phyloP scores from a whole-genome alignment of 2,113 vertebrate species.

The Microcebus ravelobensis region DNA sequence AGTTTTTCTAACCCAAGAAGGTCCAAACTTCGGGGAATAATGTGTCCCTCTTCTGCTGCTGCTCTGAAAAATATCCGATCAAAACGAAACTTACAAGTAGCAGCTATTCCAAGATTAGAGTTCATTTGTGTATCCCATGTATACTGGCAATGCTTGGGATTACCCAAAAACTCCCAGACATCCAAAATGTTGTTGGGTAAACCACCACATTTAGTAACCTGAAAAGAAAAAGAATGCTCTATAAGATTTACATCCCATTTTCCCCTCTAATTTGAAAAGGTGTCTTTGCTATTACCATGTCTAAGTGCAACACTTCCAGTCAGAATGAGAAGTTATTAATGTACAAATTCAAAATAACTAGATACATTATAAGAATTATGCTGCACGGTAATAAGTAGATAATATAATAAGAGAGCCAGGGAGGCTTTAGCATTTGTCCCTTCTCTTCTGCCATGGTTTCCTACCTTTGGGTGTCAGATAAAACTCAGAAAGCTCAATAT shows the following conservation, averaged over 20 bases:
- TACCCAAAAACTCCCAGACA: conserved; percentile 93
- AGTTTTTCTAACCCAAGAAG: no score
- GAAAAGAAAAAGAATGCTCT: conserved; percentile 3
- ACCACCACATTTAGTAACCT: conserved; percentile 91
- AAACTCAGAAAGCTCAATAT: background rate
- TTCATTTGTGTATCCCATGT: conserved; percentile 96
- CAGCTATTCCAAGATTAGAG: conserved; percentile 86
- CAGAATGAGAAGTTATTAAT: background rate
- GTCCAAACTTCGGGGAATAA: no score
- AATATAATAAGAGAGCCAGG: background rate
- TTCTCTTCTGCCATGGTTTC: background rate
- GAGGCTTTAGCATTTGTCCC: background rate
- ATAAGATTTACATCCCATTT: background rate
- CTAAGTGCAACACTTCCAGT: background rate
- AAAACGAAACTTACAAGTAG: conserved; percentile 90
- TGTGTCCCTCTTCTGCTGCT: no score
- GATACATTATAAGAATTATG: background rate
- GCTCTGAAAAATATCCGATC: conserved; percentile 79
- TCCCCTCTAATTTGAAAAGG: background rate
- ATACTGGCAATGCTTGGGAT: conserved; percentile 92
- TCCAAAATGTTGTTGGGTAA: conserved; percentile 89
- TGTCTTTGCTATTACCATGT: background rate
- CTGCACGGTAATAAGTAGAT: no score
- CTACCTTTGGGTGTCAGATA: background rate
- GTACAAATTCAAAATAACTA: background rate